Base-by-base conservation (phyloP, 2,888 invertebrate species). In the Yponomeuta malinellus region DNA sequence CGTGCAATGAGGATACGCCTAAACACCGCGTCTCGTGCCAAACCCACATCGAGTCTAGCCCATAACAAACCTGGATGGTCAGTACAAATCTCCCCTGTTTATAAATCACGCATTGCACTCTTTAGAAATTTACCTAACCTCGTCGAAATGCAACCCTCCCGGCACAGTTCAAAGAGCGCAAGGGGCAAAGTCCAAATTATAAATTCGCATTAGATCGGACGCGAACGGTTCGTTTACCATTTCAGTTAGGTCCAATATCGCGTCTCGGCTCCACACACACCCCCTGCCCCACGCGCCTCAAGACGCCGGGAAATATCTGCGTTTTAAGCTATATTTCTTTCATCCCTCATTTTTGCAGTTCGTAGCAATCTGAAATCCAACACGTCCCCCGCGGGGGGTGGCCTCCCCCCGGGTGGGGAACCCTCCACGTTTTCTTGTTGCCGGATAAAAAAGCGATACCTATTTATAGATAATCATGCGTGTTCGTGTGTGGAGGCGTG, bases 281-380 rank as follows among this genome's bases (percentile, higher is more conserved):
- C 87, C 87, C 78, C 77, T 77, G 78, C 81, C 81, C 74, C 82
- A 84, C 81, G 82, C 84, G 85, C 87, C 90, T 92, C 89, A 92
- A 91, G 91, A 91, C 89, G 91, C 88, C 91, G 90, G 89, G 90
- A 91, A 92, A 91, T 92, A 92, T 93, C 92, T 92, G 92, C 92
- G 93, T 93, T 92, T 93, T 93, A 93, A 92, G 93, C 92, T 93
- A 93, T 93, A 93, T 93, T 93, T 93, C 93, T 93, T 93, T 93
- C 93, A 93, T 93, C 93, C 93, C 93, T 93, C 93, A 93, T 93
- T 93, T 93, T 93, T 93, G 93, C 92, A 93, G 93, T 92, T 92
- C 91, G 92, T 91, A 92, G 93, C 92, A 92, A 93, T 93, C 93
- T 92, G 92, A 90, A 92, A 91, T 90, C 92, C 92, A 90, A 90